Evolutionary conservation across 2,113 vertebrate species (phyloP).

Genomic region (Dromiciops gliroides): DNA sequence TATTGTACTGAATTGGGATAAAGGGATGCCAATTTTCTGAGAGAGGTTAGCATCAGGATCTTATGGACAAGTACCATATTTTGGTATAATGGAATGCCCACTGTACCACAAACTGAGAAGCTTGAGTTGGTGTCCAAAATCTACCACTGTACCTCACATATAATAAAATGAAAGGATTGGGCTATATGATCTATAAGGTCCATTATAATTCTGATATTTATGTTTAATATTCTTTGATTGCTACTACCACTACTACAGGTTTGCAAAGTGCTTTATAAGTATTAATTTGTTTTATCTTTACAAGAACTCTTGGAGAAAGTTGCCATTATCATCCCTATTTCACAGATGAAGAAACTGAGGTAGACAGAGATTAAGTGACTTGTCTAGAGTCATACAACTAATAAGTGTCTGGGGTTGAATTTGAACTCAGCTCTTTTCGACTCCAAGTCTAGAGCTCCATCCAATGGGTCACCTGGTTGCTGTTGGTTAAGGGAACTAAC

Average conservation of each 20-base stretch:
- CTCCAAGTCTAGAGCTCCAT: neutral
- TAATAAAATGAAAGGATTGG: neutral
- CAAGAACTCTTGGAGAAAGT: neutral
- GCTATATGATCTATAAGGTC: neutral
- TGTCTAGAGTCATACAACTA: neutral
- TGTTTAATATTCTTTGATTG: neutral
- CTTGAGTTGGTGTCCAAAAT: neutral
- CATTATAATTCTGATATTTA: neutral
- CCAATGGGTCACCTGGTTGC: neutral
- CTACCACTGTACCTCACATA: neutral
- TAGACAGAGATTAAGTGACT: neutral
- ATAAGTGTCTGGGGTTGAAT: neutral
- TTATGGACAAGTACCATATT: neutral
- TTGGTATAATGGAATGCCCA: neutral
- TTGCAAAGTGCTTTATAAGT: neutral
- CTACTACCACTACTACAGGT: neutral
- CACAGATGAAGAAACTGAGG: neutral
- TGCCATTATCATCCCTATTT: neutral
- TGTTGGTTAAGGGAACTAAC: neutral
- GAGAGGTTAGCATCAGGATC: neutral
- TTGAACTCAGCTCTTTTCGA: neutral
- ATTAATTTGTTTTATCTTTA: neutral
- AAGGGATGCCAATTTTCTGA: neutral
- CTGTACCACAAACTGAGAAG: neutral
- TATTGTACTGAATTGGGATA: neutral